Percentiles rank a stretch among this genome's conserved stretches.
These are phyloP conservation scores for Sebastes itinus DNA, from an alignment of 2,797 vertebrate species.

Conservation along the genomic window DNA sequence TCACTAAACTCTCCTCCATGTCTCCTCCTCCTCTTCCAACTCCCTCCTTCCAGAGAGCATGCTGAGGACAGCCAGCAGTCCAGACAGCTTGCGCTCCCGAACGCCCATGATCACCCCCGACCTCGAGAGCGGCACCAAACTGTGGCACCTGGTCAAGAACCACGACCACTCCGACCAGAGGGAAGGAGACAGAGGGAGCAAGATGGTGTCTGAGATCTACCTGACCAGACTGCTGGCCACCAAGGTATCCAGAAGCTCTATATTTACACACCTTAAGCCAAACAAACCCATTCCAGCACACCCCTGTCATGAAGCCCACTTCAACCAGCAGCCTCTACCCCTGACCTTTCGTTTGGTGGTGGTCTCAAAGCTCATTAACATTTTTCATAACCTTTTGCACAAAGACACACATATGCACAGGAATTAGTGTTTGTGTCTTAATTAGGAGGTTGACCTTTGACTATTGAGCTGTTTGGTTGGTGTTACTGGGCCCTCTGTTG, in stretches of 20 bases:
- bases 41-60: constrained; percentile 90
- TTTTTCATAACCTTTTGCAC: constrained; percentile 81
- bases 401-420: constrained; percentile 70
- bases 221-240: constrained; percentile 94
- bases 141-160: constrained; percentile 98
- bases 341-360: constrained; percentile 79
- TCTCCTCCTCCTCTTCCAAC: neutral
- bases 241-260: constrained; percentile 83
- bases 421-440: constrained; percentile 72
- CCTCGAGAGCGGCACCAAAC: constrained; percentile 96
- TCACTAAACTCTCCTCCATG: neutral
- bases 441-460: constrained; percentile 85
- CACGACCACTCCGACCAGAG: constrained; percentile 97
- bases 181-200: constrained; percentile 95
- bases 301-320: constrained; percentile 53
- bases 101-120: constrained; percentile 98
- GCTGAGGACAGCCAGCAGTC: constrained; percentile 96
- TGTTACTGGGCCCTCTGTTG: constrained; percentile 56
- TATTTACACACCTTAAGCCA: neutral
- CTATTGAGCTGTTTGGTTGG: constrained; percentile 81
- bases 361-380: constrained; percentile 83
- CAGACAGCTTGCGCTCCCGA: constrained; percentile 94
- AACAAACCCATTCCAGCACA: neutral
- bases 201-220: constrained; percentile 99
- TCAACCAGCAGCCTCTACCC: constrained; percentile 50